Conservation (phyloP, 2,888 invertebrate genomes). For the Perizoma flavofasciatum region DNA sequence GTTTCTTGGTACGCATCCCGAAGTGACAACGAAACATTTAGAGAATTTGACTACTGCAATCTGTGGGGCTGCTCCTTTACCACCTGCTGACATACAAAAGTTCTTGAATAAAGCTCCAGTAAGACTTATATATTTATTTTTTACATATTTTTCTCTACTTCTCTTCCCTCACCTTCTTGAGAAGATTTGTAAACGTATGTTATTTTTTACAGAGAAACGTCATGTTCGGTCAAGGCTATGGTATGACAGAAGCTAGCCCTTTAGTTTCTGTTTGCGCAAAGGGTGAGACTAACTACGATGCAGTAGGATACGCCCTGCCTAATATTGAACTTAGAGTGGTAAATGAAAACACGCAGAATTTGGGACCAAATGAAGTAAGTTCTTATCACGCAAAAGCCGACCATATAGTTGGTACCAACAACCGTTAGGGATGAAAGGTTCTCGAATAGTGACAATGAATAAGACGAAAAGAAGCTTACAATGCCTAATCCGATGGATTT, state of each 20-base stretch:
- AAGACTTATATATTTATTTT: too few relatives aligned
- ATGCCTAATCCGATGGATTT: too few relatives aligned
- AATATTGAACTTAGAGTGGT: slow-evolving; percentile 86
- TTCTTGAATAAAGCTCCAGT: slow-evolving; percentile 76
- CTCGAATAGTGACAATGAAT: too few relatives aligned
- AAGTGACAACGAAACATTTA: slow-evolving; percentile 84
- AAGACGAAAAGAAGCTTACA: too few relatives aligned
- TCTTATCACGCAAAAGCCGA: not conserved
- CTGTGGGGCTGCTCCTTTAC: slow-evolving; percentile 88
- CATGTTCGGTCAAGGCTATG: slow-evolving; percentile 83
- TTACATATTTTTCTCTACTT: too few relatives aligned
- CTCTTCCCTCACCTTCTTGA: too few relatives aligned
- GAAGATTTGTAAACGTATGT: too few relatives aligned
- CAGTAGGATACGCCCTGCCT: slow-evolving; percentile 83
- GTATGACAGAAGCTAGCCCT: slow-evolving; percentile 88
- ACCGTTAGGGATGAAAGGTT: too few relatives aligned
- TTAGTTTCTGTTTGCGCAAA: slow-evolving; percentile 65
- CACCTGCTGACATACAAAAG: slow-evolving; percentile 81
- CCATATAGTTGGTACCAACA: too few relatives aligned
- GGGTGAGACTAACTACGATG: slow-evolving; percentile 49
- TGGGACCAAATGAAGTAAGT: slow-evolving; percentile 80
- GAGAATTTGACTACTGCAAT: slow-evolving; percentile 74
- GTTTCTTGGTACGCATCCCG: slow-evolving; percentile 86
- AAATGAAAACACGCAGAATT: slow-evolving; percentile 64
- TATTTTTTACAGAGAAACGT: slow-evolving; percentile 50